Evolutionary conservation across 2,797 vertebrate species (phyloP).

Genomic region (Corythornis leucogaster): DNA sequence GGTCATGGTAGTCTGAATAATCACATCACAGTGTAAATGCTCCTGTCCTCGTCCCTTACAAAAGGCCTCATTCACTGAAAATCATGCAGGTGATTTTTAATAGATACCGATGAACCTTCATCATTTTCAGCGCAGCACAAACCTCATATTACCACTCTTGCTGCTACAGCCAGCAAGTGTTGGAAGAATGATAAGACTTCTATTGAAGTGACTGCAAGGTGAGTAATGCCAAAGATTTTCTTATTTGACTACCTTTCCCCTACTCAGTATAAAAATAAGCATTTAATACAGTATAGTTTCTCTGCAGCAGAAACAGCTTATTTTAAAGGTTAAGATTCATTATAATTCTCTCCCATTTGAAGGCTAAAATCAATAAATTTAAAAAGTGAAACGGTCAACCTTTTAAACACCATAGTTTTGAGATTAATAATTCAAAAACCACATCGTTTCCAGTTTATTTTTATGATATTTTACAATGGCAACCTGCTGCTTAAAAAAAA

Average conservation of each 20-base stretch:
- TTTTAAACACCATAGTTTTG: not conserved
- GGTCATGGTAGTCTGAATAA: constrained; percentile 2
- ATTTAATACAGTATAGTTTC: not conserved
- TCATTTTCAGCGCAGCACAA: not conserved
- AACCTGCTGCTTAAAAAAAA: not conserved
- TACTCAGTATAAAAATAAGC: not conserved
- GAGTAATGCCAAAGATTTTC: not conserved
- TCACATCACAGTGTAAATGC: not conserved
- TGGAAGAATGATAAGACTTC: not conserved
- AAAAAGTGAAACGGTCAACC: rapidly evolving
- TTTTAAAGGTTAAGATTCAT: not conserved
- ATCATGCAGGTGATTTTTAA: constrained; percentile 34
- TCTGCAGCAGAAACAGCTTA: not conserved
- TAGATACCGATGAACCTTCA: not conserved
- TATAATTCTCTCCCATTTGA: not conserved
- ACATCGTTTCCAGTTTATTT: not conserved
- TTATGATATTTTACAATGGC: not conserved
- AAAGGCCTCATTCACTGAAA: not conserved
- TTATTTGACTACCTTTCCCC: not conserved
- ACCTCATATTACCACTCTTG: not conserved
- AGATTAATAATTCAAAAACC: not conserved
- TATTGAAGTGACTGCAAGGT: not conserved
- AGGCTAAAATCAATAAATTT: not conserved
- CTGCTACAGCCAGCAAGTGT: not conserved
- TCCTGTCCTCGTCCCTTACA: not conserved